Percentiles rank a stretch among this genome's conserved stretches.
Evolutionary conservation across 2,888 invertebrate species (phyloP).

Genomic region (Craniophora ligustri): DNA sequence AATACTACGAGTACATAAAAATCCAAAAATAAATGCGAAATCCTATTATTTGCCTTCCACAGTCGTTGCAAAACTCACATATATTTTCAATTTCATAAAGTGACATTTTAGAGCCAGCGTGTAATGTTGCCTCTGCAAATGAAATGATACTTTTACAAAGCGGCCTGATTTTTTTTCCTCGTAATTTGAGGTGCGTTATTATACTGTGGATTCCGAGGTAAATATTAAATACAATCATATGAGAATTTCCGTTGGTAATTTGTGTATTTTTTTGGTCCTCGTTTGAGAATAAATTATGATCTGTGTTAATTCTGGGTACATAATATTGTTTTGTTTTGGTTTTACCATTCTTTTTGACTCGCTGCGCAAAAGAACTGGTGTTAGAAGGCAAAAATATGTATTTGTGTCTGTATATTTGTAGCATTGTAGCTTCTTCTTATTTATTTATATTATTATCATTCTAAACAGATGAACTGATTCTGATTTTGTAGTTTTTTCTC

Average conservation of each 20-base stretch:
- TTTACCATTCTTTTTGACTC: no score
- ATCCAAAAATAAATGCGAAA: background rate
- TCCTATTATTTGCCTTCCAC: no score
- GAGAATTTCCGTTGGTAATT: background rate
- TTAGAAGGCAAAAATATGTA: no score
- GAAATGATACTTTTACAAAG: conserved; percentile 21
- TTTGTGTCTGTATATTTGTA: no score
- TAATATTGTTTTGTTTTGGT: no score
- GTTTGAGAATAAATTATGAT: conserved; percentile 6
- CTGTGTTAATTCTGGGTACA: no score
- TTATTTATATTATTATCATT: no score
- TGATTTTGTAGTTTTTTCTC: no score
- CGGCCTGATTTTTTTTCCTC: conserved; percentile 6
- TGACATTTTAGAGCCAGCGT: conserved; percentile 4
- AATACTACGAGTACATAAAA: background rate
- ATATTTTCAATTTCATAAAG: background rate
- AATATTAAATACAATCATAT: conserved; percentile 14
- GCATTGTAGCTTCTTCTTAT: no score
- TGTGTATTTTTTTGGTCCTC: conserved; percentile 3
- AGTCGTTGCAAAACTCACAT: background rate
- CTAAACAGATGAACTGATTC: no score
- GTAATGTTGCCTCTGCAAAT: conserved; percentile 13
- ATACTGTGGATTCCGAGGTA: conserved; percentile 1
- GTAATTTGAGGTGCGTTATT: conserved; percentile 17
- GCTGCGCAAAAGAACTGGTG: no score